Base-by-base conservation (phyloP, 2,888 invertebrate genomes). In the Spilarctia lutea region DNA sequence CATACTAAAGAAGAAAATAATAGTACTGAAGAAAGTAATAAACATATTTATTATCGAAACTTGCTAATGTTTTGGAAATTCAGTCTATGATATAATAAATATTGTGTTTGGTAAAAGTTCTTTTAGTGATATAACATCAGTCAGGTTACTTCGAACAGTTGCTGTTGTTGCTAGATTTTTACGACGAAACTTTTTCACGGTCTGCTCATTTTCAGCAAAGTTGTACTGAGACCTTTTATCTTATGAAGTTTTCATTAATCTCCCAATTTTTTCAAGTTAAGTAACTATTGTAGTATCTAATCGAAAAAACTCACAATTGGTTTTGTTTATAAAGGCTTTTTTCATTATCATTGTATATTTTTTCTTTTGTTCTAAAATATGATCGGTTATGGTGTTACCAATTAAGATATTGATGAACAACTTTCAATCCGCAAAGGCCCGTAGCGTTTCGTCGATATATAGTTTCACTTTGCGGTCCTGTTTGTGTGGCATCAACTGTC, bases 81-180 rank as follows among this genome's bases (percentile, higher is more conserved):
- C 24, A 69, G 20, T 52, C n/a, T 18, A 16, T 24, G 33, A 27
- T 68, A 30, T 45, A 30, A 65, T 27, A 30, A 63, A 18, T 30
- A 30, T 68, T 63, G 27, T 63, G 68, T 52, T 65, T 70, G 24
- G 63, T 72, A 68, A 79, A 78, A 80, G 35, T 74, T 78, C 68
- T 63, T 56, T 72, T 75, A 75, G 77, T 72, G 75, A 72, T 72
- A 35, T 80, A 72, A 74, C 71, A 75, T 78, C 73, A 75, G 68
- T 63, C 75, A 68, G 52, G 69, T 52, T 68, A 74, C 33, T 80
- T 68, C 65, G 74, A 80, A 75, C 77, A 68, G 71, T 77, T 78
- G 75, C 75, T 84, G 82, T 76, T 80, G 75, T 76, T 79, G 45
- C 52, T 27, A 78, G 74, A 67, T 80, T 76, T 84, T 83, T 79